Evolutionary conservation across 1,140 invertebrate species (phyloP).

Genomic region (Andrena cerasifolii): DNA sequence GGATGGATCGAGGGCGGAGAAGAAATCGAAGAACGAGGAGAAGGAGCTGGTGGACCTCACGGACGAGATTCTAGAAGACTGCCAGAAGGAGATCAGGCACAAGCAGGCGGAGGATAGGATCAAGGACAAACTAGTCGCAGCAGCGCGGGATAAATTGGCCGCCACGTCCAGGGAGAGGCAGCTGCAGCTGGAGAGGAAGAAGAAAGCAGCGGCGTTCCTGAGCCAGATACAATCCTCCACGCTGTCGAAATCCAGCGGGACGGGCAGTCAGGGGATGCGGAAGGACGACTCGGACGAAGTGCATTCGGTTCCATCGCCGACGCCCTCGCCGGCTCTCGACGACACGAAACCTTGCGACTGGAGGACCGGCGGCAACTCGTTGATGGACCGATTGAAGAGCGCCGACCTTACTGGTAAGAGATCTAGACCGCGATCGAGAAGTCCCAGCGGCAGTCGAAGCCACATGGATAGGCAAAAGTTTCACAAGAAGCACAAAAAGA

Average conservation of each 20-base stretch:
- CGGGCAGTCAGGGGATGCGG: constrained; percentile 20
- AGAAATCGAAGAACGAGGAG: constrained; percentile 66
- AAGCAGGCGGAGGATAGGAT: constrained; percentile 84
- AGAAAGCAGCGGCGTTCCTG: constrained; percentile 85
- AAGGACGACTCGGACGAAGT: constrained; percentile 74
- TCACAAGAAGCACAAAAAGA: constrained; percentile 80
- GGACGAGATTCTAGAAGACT: constrained; percentile 80
- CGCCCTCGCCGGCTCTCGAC: constrained; percentile 68
- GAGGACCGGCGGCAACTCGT: constrained; percentile 67
- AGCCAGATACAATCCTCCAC: constrained; percentile 83
- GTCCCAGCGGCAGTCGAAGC: constrained; percentile 74
- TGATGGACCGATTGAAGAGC: constrained; percentile 77
- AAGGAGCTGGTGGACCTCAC: constrained; percentile 83
- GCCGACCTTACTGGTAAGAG: constrained; percentile 74
- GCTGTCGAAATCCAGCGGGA: constrained; percentile 53
- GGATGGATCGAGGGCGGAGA: constrained; percentile 57
- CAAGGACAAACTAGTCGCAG: constrained; percentile 85
- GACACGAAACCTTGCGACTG: constrained; percentile 66
- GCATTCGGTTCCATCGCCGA: constrained; percentile 73
- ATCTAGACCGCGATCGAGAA: constrained; percentile 75
- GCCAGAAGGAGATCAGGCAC: constrained; percentile 75
- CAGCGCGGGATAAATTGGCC: constrained; percentile 84
- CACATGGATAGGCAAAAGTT: constrained; percentile 72
- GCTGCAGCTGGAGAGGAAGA: constrained; percentile 88
- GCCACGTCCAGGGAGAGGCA: constrained; percentile 85